Conservation (phyloP, 2,797 vertebrate species). For the Mormyrus proboscirostris region DNA sequence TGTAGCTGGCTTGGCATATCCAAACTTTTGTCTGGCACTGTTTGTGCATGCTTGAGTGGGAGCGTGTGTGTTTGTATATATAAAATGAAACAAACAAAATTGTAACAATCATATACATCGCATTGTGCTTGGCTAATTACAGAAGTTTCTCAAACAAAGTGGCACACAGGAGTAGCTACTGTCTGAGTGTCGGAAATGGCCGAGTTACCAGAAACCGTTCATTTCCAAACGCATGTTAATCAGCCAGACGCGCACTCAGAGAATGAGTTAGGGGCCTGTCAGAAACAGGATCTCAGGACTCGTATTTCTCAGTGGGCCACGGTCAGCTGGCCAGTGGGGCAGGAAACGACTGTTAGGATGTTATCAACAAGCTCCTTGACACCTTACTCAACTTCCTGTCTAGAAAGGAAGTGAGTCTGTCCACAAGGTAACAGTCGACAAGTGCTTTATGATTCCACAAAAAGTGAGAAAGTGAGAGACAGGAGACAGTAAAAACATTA, state of each 20-base stretch:
- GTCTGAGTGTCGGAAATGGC: neutral
- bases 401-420: slow-evolving; percentile 29
- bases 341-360: slow-evolving; percentile 46
- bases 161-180: neutral
- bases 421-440: slow-evolving; percentile 25
- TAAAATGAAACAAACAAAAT: neutral
- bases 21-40: neutral
- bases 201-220: neutral
- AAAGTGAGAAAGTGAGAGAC: neutral
- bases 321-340: slow-evolving; percentile 35
- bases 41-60: neutral
- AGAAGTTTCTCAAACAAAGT: neutral
- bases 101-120: neutral
- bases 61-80: neutral
- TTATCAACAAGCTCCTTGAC: slow-evolving; percentile 40
- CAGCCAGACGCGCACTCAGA: neutral
- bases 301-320: slow-evolving; percentile 27
- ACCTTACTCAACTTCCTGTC: slow-evolving; percentile 45
- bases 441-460: neutral
- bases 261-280: slow-evolving; percentile 30
- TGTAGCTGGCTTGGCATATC: neutral
- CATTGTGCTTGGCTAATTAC: neutral
- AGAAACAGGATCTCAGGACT: slow-evolving; percentile 43
- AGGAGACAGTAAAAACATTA: neutral
- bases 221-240: neutral